Base-by-base conservation (phyloP, 2,797 vertebrate genomes). In the Enteromius mattozi region DNA sequence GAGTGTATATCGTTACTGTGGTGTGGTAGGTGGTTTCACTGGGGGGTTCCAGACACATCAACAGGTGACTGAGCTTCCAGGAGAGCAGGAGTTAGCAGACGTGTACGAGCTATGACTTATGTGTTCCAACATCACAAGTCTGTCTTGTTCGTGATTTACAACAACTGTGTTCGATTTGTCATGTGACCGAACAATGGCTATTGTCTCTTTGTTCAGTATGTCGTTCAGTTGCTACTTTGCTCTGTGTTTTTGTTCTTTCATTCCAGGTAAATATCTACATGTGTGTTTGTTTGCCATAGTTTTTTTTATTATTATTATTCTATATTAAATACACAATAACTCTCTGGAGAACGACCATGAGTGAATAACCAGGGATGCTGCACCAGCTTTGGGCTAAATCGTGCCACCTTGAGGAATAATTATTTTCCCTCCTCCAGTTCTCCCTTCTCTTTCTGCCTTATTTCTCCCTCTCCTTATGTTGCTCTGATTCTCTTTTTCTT, bases 1-100 rank as follows among this genome's bases (percentile, higher is more conserved):
- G 96, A 96, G 94, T 95, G 95, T 96, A 96, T 99, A 95, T 97
- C 96, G 97, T 94, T 98, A 95, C 95, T 87, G 89, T 91, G 91
- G 85, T 84, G 87, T 87, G 86, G 81, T 87, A 85, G 88, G 87
- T 88, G 85, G 75, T 94, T 91, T 91, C 92, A 90, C 85, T 74
- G 92, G 92, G 93, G 93, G 93, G 89, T 91, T 90, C 91, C 86
- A 90, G 87, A 89, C 87, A 92, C 91, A 91, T 95, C 92, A 91
- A 93, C 94, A 94, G 92, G 78, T 88, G 88, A 82, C 84, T 84
- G 92, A 91, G 92, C 94, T 94, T 91, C 94, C 92, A 87, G 93
- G 94, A 92, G 92, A 92, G 91, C 87, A 92, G 88, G 89, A 92
- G 89, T 93, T 94, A 86, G 87, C 85, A 83, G 85, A 90, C 90